Evolutionary conservation across 2,888 invertebrate genomes (phyloP).

Genomic region (Lasioglossum figueresi): DNA sequence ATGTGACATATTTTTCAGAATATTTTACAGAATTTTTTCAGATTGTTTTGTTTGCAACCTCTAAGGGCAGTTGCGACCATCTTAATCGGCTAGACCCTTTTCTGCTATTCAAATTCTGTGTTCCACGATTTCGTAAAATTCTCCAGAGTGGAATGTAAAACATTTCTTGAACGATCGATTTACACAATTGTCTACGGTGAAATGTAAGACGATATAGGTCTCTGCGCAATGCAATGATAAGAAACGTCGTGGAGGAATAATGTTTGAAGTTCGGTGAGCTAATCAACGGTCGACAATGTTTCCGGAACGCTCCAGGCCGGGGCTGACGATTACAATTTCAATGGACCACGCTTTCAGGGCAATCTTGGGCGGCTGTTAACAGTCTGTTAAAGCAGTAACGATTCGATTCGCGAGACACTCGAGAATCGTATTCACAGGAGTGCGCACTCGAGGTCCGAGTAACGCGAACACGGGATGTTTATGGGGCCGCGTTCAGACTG

Average conservation of each 20-base stretch:
- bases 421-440: slow-evolving; percentile 76
- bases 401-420: slow-evolving; percentile 73
- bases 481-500: slow-evolving; percentile 76
- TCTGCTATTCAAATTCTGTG: too few species aligned
- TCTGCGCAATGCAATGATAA: neutral
- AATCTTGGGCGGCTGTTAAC: slow-evolving; percentile 51
- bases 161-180: neutral
- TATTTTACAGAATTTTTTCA: too few species aligned
- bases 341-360: slow-evolving; percentile 22
- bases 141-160: neutral
- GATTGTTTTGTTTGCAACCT: too few species aligned
- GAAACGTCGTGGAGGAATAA: neutral
- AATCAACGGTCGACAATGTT: neutral
- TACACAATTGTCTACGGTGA: too few species aligned
- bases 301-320: slow-evolving; percentile 4
- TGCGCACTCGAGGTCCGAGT: slow-evolving; percentile 67
- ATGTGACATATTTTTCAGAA: too few species aligned
- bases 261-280: neutral
- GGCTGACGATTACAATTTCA: slow-evolving; percentile 50
- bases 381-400: slow-evolving; percentile 68
- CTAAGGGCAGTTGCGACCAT: too few species aligned
- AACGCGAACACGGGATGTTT: slow-evolving; percentile 76
- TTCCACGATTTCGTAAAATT: neutral
- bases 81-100: too few species aligned
- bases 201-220: too few species aligned